A percentile compares a stretch with the other conserved stretches of the same genome.
Evolutionary conservation across 1,140 invertebrate species (phyloP).

Genomic region (Ceratoteleas bidentatus): DNA sequence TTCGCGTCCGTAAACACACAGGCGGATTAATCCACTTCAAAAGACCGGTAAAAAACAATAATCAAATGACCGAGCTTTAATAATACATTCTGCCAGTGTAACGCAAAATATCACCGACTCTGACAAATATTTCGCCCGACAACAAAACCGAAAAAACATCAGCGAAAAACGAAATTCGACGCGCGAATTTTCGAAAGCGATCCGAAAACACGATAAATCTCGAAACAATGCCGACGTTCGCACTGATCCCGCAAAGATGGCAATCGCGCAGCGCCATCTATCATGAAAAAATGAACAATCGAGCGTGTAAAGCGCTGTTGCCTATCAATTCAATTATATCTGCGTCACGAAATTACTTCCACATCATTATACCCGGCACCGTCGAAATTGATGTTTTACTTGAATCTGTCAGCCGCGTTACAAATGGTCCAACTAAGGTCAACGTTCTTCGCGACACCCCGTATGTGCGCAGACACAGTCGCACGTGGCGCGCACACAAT

Average conservation of each 20-base stretch:
- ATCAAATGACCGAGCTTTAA: too few relatives aligned
- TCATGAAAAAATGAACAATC: slow-evolving; percentile 14
- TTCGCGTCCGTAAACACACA: background rate
- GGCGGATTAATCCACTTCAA: background rate
- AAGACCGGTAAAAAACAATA: too few relatives aligned
- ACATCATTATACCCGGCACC: slow-evolving; percentile 19
- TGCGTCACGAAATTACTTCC: slow-evolving; percentile 6
- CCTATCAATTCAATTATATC: slow-evolving; percentile 26
- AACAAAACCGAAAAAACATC: too few relatives aligned
- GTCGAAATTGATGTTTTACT: slow-evolving; percentile 29
- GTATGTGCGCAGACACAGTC: slow-evolving; percentile 18
- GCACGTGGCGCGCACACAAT: slow-evolving; percentile 28
- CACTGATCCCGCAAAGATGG: background rate
- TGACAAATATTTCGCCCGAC: too few relatives aligned
- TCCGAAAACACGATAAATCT: background rate
- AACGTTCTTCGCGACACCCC: slow-evolving; percentile 41
- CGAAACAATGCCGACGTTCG: background rate
- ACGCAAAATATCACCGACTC: too few relatives aligned
- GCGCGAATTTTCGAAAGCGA: background rate
- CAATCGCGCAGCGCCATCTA: slow-evolving; percentile 1
- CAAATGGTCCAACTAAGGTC: slow-evolving; percentile 36
- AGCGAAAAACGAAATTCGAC: too few relatives aligned
- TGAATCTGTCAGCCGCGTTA: slow-evolving; percentile 30
- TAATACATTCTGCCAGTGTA: too few relatives aligned
- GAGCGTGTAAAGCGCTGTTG: slow-evolving; percentile 1